Conservation (phyloP, 37 sponge, comb jelly and placozoan genomes). For the Hormiphora californensis region DNA sequence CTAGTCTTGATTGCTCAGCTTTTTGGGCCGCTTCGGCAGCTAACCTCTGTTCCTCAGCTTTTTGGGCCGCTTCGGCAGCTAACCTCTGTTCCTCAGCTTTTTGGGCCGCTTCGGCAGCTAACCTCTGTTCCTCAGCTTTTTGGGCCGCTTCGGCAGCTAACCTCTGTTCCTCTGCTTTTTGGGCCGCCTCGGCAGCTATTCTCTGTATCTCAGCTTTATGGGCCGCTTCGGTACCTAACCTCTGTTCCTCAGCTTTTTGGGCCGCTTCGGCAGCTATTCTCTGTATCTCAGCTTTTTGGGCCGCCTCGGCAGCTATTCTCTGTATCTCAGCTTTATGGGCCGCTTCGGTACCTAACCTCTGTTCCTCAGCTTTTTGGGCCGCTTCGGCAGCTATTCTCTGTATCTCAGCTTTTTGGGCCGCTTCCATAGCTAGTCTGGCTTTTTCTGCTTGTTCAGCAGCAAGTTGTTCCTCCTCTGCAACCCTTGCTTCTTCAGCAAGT, state of each 20-base stretch:
- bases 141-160: neutral
- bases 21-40: neutral
- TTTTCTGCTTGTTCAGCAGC: neutral
- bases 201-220: neutral
- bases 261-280: neutral
- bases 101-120: neutral
- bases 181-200: neutral
- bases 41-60: neutral
- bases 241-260: neutral
- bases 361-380: neutral
- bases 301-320: neutral
- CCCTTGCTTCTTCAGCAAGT: constrained; percentile 16
- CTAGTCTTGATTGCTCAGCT: neutral
- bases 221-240: neutral
- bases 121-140: neutral
- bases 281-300: neutral
- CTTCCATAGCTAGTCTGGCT: neutral
- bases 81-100: neutral
- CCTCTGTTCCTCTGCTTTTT: neutral
- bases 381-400: neutral
- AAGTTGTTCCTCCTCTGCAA: neutral
- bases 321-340: neutral
- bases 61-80: neutral
- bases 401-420: neutral
- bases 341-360: neutral